Evolutionary conservation across 2,113 vertebrate species (phyloP).

Genomic region (Ctenodactylus gundi): DNA sequence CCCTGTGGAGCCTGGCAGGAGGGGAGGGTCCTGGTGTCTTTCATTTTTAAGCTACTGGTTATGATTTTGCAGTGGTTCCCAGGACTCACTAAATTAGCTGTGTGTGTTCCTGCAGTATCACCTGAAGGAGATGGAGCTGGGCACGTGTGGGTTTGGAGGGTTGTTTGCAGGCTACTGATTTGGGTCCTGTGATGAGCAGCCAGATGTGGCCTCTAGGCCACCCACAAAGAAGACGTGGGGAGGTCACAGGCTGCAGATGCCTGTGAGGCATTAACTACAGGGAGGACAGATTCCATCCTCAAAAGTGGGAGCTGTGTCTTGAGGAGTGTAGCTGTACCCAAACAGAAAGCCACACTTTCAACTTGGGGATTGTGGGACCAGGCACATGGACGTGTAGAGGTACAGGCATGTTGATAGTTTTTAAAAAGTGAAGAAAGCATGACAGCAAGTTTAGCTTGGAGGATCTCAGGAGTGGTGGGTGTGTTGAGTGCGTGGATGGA

Average conservation of each 20-base stretch:
- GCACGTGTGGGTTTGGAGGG: neutral
- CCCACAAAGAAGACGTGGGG: too few species aligned
- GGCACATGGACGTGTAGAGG: too few species aligned
- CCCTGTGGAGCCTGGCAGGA: neutral
- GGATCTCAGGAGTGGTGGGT: neutral
- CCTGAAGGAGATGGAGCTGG: neutral
- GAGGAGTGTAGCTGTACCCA: too few species aligned
- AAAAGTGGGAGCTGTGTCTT: neutral
- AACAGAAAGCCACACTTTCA: neutral
- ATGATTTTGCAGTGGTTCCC: neutral
- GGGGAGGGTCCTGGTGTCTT: neutral
- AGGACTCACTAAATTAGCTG: neutral
- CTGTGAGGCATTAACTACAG: neutral
- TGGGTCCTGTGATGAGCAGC: rapidly evolving
- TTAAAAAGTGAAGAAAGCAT: neutral
- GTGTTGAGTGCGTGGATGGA: too few species aligned
- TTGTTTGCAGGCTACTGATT: neutral
- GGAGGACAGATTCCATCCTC: neutral
- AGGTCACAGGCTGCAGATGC: neutral
- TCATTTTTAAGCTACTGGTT: neutral
- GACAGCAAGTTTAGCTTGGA: neutral
- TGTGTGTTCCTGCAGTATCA: neutral
- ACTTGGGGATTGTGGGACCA: neutral
- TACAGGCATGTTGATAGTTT: neutral
- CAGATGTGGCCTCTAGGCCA: too few species aligned